Base-by-base conservation (phyloP, 2,797 vertebrate genomes). In the Dicrostonyx torquatus region DNA sequence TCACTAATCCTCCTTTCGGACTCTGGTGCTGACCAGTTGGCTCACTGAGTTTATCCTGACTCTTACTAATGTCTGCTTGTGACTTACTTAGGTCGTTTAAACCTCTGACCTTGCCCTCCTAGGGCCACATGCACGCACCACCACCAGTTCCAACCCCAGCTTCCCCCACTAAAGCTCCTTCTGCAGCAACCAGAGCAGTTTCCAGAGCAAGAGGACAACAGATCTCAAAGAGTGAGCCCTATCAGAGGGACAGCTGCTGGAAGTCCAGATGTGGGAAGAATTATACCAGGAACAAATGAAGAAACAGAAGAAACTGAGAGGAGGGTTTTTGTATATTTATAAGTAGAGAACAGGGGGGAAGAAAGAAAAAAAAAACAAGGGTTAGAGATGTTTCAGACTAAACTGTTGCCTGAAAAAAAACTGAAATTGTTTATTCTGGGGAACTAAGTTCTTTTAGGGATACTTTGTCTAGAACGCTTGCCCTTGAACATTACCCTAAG, bases 391-490 rank as follows among this genome's bases (percentile, higher is more conserved):
- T 43, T 31, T 83, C 86, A 12, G 72, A 50, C 31, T 94, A 92
- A 90, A 83, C 7, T 72, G 68, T 26, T 93, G 55, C 26, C 40
- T 86, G 93, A 70, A 84, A 84, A 84, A 64, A 95, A 91, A 40
- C 22, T 24, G 31, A 97, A 83, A 15, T 77, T 31, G 78, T 85
- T 87, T 94, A 15, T 45, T 91, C 6, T 50, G 60, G 37, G 14
- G 82, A 37, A 88, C 64, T 92, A 93, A 91, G 15, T 89, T 86
- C 5, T 73, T 90, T 50, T 76, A 31, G 78, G 14, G n/a, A 92
- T 72, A 92, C 79, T 90, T 96, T 94, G 86, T 92, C 79, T 96
- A 66, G 93, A 88, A 31, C 76, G 20, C 14, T 76, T 83, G n/a
- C 66, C 53, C 43, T 89, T 86, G 85, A 89, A 82, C 12, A 86